Percentiles rank a stretch among this genome's conserved stretches.
Evolutionary conservation across 2,797 vertebrate genomes (phyloP).

Genomic region (Nyctibius grandis): DNA sequence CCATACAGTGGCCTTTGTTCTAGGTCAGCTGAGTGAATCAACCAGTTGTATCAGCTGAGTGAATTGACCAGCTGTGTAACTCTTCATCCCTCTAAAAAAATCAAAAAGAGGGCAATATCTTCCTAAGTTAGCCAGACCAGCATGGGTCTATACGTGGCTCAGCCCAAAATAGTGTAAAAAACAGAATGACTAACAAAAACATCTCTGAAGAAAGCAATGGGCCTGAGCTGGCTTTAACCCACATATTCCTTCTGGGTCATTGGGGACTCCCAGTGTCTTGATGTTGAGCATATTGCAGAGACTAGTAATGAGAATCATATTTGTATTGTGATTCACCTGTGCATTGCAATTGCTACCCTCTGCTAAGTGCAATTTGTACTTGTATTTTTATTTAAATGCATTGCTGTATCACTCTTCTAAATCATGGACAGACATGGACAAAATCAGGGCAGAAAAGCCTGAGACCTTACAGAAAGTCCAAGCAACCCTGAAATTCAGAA

Average conservation of each 20-base stretch:
- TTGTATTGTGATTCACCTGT: not conserved
- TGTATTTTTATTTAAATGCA: not conserved
- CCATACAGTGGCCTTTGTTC: not conserved
- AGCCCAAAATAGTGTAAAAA: not conserved
- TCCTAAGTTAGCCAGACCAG: not conserved
- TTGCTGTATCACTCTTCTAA: not conserved
- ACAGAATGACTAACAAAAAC: not conserved
- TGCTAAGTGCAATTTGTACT: not conserved
- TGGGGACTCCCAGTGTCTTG: not conserved
- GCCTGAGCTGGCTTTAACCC: not conserved
- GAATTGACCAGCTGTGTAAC: not conserved
- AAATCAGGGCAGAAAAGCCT: not conserved
- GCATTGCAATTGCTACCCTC: not conserved
- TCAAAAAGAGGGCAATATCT: accelerated
- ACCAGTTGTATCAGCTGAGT: not conserved
- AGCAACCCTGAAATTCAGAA: not conserved
- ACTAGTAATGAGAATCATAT: not conserved
- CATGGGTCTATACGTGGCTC: accelerated
- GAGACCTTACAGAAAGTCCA: not conserved
- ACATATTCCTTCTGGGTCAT: not conserved
- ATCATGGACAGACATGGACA: not conserved
- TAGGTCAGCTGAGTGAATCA: not conserved
- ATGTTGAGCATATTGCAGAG: not conserved
- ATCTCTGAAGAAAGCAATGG: not conserved
- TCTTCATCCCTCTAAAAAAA: too few species aligned